Evolutionary conservation across 2,797 vertebrate species (phyloP), one percentile per base, ranked within the genome.

Genomic region (Crypturellus tataupa): DNA sequence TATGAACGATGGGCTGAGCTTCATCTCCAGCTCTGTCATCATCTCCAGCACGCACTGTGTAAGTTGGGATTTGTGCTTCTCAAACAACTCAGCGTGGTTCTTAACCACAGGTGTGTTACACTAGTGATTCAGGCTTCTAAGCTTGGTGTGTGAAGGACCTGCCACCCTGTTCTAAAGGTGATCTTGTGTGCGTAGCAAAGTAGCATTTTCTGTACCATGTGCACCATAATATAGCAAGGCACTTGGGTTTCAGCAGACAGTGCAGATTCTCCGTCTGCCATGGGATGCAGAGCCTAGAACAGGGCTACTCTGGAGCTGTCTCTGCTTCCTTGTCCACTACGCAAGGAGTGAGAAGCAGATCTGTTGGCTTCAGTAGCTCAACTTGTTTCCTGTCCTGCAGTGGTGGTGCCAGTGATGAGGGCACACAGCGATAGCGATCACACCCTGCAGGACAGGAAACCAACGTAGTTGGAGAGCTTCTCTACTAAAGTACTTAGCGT

Each of bases 11-110:
- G 99, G 99, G 5, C 98, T 99, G 86, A 99, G 99, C 93, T 99
- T 99, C 97, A 99, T 99, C 98, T 99, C 99, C 80, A 99, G 99
- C 60, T 99, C 99, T 0, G 99, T 99, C 96, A 99, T 99, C 96
- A 99, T 99, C 95, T 99, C 99, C 94, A 99, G 99, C 84, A 99
- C 99, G 7, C 98, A 99, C 97, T 99, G 99, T 85, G 99, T 99
- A 97, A 99, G 99, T 99, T 91, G 6, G 1, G 56, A 1, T 9
- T 46, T 56, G 1, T 8, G 37, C 24, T 24, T 69, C 78, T n/a
- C 2, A 67, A 71, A 31, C 8, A 16, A 2, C 67, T 49, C 73
- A 11, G 12, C 44, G 8, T 29, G 58, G 37, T n/a, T 9, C 51
- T 69, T 12, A 24, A 18, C 9, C 4, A 5, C 4, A 37, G 31